Evolutionary conservation across 2,888 invertebrate species (phyloP), one percentile per base, ranked within the genome.

Genomic region (Chrysolina americana): DNA sequence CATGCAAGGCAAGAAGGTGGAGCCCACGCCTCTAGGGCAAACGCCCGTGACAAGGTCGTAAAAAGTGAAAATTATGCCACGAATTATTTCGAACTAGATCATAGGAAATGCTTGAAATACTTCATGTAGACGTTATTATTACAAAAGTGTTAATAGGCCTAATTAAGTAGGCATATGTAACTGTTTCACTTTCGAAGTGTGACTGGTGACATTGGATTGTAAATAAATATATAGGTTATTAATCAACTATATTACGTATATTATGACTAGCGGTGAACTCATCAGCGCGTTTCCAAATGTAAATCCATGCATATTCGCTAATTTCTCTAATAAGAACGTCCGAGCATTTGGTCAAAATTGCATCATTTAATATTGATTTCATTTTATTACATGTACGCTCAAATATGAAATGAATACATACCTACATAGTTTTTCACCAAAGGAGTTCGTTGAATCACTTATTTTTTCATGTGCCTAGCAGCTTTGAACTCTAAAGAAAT

Each of bases 51-150:
- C 41, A 68, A 68, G 68, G 68, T 68, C 44, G 17, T 68, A 68
- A 68, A 68, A 68, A 68, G 68, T 68, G 68, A 68, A 68, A 59
- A 19, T 66, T 19, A 53, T 41, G 23, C 65, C 47, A 47, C 47
- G 48, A 28, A 44, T 28, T 68, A 48, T 56, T 19, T 11, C 41
- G 68, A 68, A 68, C 53, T 68, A 68, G 68, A 68, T 68, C 68
- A 68, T 68, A 68, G 65, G 47, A 65, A 65, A 65, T 47, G 41
- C 13, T 66, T 28, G 50, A 50, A 48, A 48, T 66, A 41, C 36
- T 66, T 66, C n/a, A 53, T 50, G 47, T 28, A 50, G 28, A 50
- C 66, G 17, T 19, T 44, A 50, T 19, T 44, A 50, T 66, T 66
- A 50, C 66, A 50, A 36, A 66, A 66, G 50, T 23, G 65, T n/a